Evolutionary conservation across 2,113 vertebrate genomes (phyloP).

Genomic region (Nibea albiflora): DNA sequence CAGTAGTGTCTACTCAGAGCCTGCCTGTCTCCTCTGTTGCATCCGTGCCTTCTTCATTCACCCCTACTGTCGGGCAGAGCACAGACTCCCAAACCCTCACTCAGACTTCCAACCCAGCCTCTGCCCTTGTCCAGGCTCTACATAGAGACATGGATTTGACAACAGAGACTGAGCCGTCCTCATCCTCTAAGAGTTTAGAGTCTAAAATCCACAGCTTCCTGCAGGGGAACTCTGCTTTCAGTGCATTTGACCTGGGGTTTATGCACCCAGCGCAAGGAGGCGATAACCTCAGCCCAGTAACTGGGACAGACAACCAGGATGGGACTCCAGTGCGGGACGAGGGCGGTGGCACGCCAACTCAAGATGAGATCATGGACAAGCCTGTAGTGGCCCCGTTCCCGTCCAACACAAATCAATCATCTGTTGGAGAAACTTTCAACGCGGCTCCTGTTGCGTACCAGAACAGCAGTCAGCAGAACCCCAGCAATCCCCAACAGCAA

Average conservation of each 20-base stretch:
- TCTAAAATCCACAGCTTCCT: slow-evolving; percentile 96
- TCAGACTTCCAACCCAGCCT: slow-evolving; percentile 46
- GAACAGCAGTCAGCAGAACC: slow-evolving; percentile 41
- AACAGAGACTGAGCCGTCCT: slow-evolving; percentile 60
- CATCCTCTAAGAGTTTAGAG: slow-evolving; percentile 87
- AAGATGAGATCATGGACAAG: slow-evolving; percentile 97
- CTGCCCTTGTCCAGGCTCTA: slow-evolving; percentile 63
- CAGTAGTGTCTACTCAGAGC: slow-evolving; percentile 57
- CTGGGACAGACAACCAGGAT: slow-evolving; percentile 87
- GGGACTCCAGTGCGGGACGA: slow-evolving; percentile 95
- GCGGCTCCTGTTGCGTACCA: slow-evolving; percentile 30
- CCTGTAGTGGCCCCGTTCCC: slow-evolving; percentile 76
- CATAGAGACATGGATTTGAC: slow-evolving; percentile 65
- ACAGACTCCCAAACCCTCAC: slow-evolving; percentile 30
- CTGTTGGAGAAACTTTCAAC: slow-evolving; percentile 25
- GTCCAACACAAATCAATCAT: slow-evolving; percentile 28
- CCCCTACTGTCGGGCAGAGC: slow-evolving; percentile 26
- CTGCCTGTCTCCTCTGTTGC: slow-evolving; percentile 42
- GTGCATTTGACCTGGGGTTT: slow-evolving; percentile 89
- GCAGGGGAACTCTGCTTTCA: slow-evolving; percentile 92
- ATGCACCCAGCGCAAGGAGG: slow-evolving; percentile 74
- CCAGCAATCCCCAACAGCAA: slow-evolving; percentile 34
- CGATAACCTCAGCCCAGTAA: slow-evolving; percentile 62
- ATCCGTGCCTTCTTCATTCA: slow-evolving; percentile 41
- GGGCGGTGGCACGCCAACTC: slow-evolving; percentile 94